phyloP scores from a whole-genome alignment of 2,888 invertebrate species.

The Hirtodrosophila histrioides region DNA sequence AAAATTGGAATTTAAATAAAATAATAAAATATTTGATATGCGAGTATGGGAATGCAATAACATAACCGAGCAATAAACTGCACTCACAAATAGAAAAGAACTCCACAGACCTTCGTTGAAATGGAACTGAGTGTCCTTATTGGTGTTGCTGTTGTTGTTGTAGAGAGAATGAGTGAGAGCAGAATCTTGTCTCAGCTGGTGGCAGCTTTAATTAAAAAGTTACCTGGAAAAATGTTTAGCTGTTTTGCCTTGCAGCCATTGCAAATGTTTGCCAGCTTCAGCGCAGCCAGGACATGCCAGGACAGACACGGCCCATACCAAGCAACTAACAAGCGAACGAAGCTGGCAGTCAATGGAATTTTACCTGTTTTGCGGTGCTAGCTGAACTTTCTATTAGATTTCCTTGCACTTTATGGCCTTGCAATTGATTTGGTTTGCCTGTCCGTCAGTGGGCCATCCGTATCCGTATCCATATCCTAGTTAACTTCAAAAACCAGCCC shows the following conservation, averaged over 20 bases:
- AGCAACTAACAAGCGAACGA: slow-evolving; percentile 25
- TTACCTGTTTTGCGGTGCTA: slow-evolving; percentile 44
- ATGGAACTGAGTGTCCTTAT: slow-evolving; percentile 9
- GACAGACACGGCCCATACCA: background rate
- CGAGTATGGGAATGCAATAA: slow-evolving; percentile 21
- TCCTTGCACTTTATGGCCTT: slow-evolving; percentile 40
- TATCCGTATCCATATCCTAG: slow-evolving; percentile 48
- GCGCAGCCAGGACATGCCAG: background rate
- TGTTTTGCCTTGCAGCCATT: slow-evolving; percentile 55
- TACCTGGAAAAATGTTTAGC: slow-evolving; percentile 70
- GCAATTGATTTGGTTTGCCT: slow-evolving; percentile 46
- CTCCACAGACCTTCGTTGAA: slow-evolving; percentile 1
- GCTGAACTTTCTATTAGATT: slow-evolving; percentile 57
- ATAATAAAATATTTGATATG: slow-evolving; percentile 23
- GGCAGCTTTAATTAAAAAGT: slow-evolving; percentile 75
- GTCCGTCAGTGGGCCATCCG: slow-evolving; percentile 7
- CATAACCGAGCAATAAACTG: slow-evolving; percentile 28
- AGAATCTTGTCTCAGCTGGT: slow-evolving; percentile 37
- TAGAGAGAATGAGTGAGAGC: slow-evolving; percentile 4
- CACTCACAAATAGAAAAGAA: slow-evolving; percentile 5
- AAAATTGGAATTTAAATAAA: slow-evolving; percentile 23
- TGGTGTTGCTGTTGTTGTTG: slow-evolving; percentile 11
- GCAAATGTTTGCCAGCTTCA: slow-evolving; percentile 46
- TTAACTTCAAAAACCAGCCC: slow-evolving; percentile 64
- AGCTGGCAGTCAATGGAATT: slow-evolving; percentile 68